Conservation (phyloP, 2,797 vertebrate genomes). For the Pipistrellus nathusii region DNA sequence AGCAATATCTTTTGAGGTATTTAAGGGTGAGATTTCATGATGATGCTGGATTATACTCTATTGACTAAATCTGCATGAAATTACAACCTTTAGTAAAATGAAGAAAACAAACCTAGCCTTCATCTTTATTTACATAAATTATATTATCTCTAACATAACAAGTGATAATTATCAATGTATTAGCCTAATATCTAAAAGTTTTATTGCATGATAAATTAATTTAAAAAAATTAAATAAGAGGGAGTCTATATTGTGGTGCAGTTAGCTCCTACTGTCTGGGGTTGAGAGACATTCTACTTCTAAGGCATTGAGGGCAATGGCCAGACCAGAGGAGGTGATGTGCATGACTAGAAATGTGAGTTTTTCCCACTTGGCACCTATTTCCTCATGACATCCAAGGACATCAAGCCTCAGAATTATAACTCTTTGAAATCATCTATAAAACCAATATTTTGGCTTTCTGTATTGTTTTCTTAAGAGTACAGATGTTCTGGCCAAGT, state of each 20-base stretch:
- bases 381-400: constrained; percentile 46
- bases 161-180: constrained; percentile 16
- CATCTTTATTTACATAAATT: background rate
- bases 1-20: background rate
- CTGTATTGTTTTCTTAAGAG: constrained; percentile 72
- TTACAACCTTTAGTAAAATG: background rate
- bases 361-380: constrained; percentile 1
- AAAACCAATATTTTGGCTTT: constrained; percentile 74
- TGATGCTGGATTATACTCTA: background rate
- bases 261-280: background rate
- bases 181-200: background rate
- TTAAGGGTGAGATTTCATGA: background rate
- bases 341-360: background rate
- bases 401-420: constrained; percentile 49
- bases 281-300: background rate
- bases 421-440: constrained; percentile 67
- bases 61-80: background rate
- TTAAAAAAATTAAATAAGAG: background rate
- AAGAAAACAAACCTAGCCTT: background rate
- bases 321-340: background rate
- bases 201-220: background rate
- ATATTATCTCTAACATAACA: background rate
- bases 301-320: background rate
- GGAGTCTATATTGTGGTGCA: background rate
- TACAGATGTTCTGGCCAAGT: constrained; percentile 72